Evolutionary conservation across 2,888 invertebrate genomes (phyloP).

Genomic region (Eristalis tenax): DNA sequence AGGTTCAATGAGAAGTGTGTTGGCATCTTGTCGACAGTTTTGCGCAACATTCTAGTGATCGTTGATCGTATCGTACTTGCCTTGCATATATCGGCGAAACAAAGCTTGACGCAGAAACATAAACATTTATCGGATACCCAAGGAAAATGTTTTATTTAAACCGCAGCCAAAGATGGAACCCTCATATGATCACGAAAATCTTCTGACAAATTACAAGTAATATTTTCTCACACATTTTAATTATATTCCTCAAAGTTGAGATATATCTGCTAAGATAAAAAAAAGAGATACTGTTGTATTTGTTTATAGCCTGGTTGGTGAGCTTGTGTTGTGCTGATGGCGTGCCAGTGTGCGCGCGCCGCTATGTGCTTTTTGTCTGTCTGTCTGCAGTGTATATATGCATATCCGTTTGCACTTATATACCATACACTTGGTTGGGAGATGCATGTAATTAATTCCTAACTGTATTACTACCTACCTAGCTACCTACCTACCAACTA

Average conservation of each 20-base stretch:
- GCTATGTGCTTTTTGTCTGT: not conserved
- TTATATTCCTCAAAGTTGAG: conserved; percentile 61
- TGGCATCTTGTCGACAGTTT: conserved; percentile 4
- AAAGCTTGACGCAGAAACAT: not conserved
- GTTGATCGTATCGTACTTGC: not conserved
- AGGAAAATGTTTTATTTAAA: conserved; percentile 60
- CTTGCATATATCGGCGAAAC: not conserved
- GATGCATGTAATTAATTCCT: conserved; percentile 69
- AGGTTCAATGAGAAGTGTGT: conserved; percentile 12
- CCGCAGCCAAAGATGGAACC: conserved; percentile 79
- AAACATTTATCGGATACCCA: conserved; percentile 42
- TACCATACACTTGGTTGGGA: conserved; percentile 24
- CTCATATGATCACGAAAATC: conserved; percentile 81
- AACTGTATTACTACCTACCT: conserved; percentile 63
- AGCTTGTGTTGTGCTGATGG: conserved; percentile 12
- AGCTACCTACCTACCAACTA: conserved; percentile 9
- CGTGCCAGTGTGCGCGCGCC: not conserved
- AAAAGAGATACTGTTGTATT: conserved; percentile 41
- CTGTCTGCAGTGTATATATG: not conserved
- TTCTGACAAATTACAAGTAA: conserved; percentile 81
- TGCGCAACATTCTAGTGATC: conserved; percentile 1
- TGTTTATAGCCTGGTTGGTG: conserved; percentile 24
- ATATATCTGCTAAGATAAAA: conserved; percentile 60
- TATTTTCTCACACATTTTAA: conserved; percentile 74
- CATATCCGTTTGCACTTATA: conserved; percentile 6